Percentiles rank a stretch among this genome's conserved stretches.
phyloP scores from a whole-genome alignment of 1,140 invertebrate genomes.

The Glossosoma conforme region DNA sequence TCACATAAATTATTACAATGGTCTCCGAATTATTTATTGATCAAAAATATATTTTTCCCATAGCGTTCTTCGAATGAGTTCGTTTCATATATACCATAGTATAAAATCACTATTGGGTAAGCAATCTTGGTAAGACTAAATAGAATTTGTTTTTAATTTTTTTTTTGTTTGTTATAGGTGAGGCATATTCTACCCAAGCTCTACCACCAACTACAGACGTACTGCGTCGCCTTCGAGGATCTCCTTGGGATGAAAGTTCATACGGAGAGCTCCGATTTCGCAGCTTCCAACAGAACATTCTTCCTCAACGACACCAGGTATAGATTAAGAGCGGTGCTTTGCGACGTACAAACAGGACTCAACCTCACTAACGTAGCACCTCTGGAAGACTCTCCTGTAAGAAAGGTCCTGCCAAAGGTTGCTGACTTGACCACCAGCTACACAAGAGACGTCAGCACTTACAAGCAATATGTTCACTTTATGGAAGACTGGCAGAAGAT shows the following conservation, averaged over 20 bases:
- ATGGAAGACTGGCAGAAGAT: constrained; percentile 11
- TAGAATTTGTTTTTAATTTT: constrained; percentile 1
- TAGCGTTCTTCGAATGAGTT: too few relatives aligned
- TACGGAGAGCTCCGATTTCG: constrained; percentile 3
- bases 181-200: constrained; percentile 8
- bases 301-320: not conserved
- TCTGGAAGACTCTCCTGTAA: not conserved
- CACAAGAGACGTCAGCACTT: constrained; percentile 5
- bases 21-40: too few relatives aligned
- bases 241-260: not conserved
- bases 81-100: too few relatives aligned
- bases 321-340: not conserved
- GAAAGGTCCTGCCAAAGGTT: not conserved
- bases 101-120: too few relatives aligned
- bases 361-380: not conserved
- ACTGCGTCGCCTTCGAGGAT: constrained; percentile 8
- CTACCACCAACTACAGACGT: not conserved
- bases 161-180: constrained; percentile 20
- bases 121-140: too few relatives aligned
- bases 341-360: constrained; percentile 15
- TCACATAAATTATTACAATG: too few relatives aligned
- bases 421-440: constrained; percentile 3
- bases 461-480: constrained; percentile 5
- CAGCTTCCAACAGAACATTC: not conserved
- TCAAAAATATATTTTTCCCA: too few relatives aligned